Base-by-base conservation (phyloP, 1,140 invertebrate genomes). In the Drosophila carrolli region DNA sequence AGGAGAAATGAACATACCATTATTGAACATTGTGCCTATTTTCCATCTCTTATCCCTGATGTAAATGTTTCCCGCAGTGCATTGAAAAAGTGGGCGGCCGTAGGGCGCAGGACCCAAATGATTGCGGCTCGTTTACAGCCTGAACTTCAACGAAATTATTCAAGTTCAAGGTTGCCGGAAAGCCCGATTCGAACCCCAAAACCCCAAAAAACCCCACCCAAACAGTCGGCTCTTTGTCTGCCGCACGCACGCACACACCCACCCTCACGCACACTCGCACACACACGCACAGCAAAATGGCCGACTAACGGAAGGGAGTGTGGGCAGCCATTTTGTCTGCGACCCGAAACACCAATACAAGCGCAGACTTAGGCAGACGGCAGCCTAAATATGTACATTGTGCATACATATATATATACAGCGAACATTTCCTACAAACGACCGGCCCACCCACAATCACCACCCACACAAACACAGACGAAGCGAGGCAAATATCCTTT, bases 161-260 rank as follows among this genome's bases (percentile, higher is more conserved):
- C 84, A 89, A 89, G 84, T 89, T 89, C 84, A 89, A 89, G 84
- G 84, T 89, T 90, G 80, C 80, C 83, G 83, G 80, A 83, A 88
- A 88, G 72, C 82, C 75, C 63, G 50, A 72, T 58, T 51, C 67
- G 58, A 53, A 61, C 71, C 58, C 50, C 14, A 48, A 48, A 54
- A 54, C 16, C 16, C 16, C 16, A 16, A 16, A 59, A 59, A 2
- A 55, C 56, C 75, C 75, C 41, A 63, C 54, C 48, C 48, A 35
- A 14, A 13, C 38, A 47, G 79, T 23, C 59, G 77, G 57, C 66
- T 65, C 77, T 86, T 86, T 88, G 79, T 88, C 74, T 71, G 82
- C 74, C 67, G 73, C 83, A 79, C 85, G 57, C 78, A 78, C 16
- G 23, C 23, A 78, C 16, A 63, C 40, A 48, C 29, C 16, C 50